Base-by-base conservation (phyloP, 1,140 invertebrate species). In the Chironomus tepperi region DNA sequence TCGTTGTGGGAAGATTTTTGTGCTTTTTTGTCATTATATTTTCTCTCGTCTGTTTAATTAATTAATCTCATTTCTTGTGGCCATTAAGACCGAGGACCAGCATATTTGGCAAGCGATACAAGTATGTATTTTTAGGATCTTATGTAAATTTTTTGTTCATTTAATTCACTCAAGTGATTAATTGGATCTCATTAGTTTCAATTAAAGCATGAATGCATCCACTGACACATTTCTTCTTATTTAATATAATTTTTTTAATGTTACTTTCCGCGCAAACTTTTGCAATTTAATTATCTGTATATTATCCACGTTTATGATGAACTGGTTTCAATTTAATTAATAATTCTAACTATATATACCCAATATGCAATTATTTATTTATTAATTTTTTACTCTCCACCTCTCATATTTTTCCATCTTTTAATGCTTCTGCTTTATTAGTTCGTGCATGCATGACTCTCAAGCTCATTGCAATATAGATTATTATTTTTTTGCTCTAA, bases 91-190 rank as follows among this genome's bases (percentile, higher is more conserved):
- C 18, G 65, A 70, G 65, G 65, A 89, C 85, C 84, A 88, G 85
- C 86, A 88, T 85, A 88, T 90, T 82, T 90, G 89, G 89, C 87
- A 88, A 83, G 88, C 88, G 77, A 83, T 90, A 81, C 89, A 90
- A 90, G 89, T 91, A 90, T 77, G 88, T 89, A 78, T 76, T 77
- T 75, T 34, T 43, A 21, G 15, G 16, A 34, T 74, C 19, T 7
- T 24, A 21, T 43, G 47, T 43, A 42, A 16, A 65, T 73, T 57
- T 73, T 64, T 6, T 18, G 43, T 10, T 24, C 19, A 8, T 65
- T 5, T 57, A 1, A 2, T 34, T 34, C 24, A 34, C 24, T 57
- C n/a, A 57, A 57, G 12, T 57, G 47, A 57, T 57, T 57, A 57
- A 57, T 57, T 57, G n/a, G 47, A 57, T 12, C 47, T 57, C 12